Base-by-base conservation (phyloP, 2,113 vertebrate species). In the Mobula birostris region DNA sequence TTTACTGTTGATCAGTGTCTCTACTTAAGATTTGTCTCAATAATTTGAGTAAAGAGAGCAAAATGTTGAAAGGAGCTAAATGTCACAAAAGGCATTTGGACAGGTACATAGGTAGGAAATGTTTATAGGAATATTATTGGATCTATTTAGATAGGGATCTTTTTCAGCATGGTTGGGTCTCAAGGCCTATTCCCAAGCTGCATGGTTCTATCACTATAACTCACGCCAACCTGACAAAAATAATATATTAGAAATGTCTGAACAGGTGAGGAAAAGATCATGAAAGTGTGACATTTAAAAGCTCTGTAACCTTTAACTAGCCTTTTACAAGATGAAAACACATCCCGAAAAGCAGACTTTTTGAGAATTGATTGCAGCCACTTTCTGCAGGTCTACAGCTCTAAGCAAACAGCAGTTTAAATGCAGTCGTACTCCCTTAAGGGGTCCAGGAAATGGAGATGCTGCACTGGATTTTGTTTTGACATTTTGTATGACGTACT, bases 201-300 rank as follows among this genome's bases (percentile, higher is more conserved):
- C 3, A 48, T 48, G 48, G 48, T 48, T 48, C 48, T 48, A 48
- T 48, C 48, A 48, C 48, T 48, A 48, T 48, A 79, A 56, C 80
- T 56, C 19, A 48, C 19, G 4, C 40, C 83, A 48, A 11, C 76
- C 24, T 21, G 11, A 61, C 56, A 61, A 61, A 87, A n/a, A 32
- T 7, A 29, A 66, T 63, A 32, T 88, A 7, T 88, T 15, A 88
- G 19, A 90, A 90, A 68, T 14, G 63, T 27, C 63, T 56, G 68
- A 74, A 48, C 32, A 93, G 70, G 36, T 48, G 91, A 48, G 24
- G 19, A 70, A 48, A 48, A 11, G 4, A 24, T 8, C 21, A 29
- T 48, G 21, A 74, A 93, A 93, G 32, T 72, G 36, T 93, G 91
- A 93, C 91, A 93, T 93, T 93, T 93, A 74, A 93, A 70, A 40